Evolutionary conservation across 1,140 invertebrate genomes (phyloP).

Genomic region (Drosophila pectinifera): DNA sequence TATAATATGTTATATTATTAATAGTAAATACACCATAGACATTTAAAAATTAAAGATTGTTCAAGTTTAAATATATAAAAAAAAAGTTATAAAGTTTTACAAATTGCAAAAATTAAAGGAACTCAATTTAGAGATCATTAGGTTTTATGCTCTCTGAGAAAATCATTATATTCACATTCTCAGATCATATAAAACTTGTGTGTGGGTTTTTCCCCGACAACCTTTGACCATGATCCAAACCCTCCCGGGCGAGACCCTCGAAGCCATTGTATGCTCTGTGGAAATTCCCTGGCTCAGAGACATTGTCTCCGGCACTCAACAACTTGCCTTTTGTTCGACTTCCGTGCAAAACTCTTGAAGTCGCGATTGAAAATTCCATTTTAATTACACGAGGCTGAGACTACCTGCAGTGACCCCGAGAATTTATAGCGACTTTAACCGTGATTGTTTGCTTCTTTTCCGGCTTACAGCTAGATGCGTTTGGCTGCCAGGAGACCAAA

Average conservation of each 20-base stretch:
- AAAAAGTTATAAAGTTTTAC: too few relatives aligned
- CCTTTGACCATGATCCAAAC: conserved; percentile 6
- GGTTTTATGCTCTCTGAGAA: neutral
- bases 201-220: conserved; percentile 12
- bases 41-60: neutral
- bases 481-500: conserved; percentile 86
- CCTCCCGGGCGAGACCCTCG: conserved; percentile 19
- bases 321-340: conserved; percentile 29
- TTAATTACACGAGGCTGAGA: conserved; percentile 33
- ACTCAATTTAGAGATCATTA: conserved; percentile 9
- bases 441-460: conserved; percentile 23
- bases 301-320: conserved; percentile 28
- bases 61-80: neutral
- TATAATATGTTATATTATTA: neutral
- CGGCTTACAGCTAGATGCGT: conserved; percentile 87
- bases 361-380: conserved; percentile 37
- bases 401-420: neutral
- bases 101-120: neutral
- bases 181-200: conserved; percentile 10
- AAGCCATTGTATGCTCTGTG: conserved; percentile 31
- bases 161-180: neutral
- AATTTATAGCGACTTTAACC: conserved; percentile 38
- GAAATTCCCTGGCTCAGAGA: conserved; percentile 41
- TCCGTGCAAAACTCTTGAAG: conserved; percentile 42
- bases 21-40: too few relatives aligned